A percentile compares a stretch with the other conserved stretches of the same genome.
Conservation (phyloP, 2,888 invertebrate genomes). For the Dasypolia templi region DNA sequence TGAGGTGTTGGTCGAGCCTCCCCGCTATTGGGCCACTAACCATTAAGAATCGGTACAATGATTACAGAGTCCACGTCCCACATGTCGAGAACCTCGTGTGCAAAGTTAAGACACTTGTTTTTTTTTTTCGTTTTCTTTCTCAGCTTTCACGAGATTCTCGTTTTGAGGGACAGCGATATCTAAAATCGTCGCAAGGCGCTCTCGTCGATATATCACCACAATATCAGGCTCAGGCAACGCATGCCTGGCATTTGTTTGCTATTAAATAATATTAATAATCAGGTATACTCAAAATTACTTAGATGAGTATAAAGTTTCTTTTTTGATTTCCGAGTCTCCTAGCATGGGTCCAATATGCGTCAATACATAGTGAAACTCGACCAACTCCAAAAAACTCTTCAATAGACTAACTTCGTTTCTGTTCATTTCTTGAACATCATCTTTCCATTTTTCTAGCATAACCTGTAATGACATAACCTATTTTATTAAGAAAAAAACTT, state of each 20-base stretch:
- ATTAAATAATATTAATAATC: not conserved
- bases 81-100: not conserved
- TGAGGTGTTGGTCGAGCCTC: too few relatives aligned
- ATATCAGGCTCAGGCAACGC: not conserved
- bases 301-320: not conserved
- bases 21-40: not conserved
- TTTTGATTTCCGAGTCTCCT: conserved; percentile 73
- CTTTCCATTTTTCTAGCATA: conserved; percentile 80
- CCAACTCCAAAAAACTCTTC: conserved; percentile 76
- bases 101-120: not conserved
- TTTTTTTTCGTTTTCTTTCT: not conserved
- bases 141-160: not conserved
- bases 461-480: conserved; percentile 71
- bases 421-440: conserved; percentile 77
- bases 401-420: conserved; percentile 70
- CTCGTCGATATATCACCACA: not conserved
- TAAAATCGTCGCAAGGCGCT: not conserved
- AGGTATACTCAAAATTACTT: conserved; percentile 26
- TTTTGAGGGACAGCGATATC: not conserved
- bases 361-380: conserved; percentile 81
- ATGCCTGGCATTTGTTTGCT: not conserved
- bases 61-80: not conserved
- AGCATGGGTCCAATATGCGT: conserved; percentile 79
- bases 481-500: not conserved
- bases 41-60: not conserved